Base-by-base conservation (phyloP, 2,888 invertebrate genomes). In the Mesorhabditis belari region DNA sequence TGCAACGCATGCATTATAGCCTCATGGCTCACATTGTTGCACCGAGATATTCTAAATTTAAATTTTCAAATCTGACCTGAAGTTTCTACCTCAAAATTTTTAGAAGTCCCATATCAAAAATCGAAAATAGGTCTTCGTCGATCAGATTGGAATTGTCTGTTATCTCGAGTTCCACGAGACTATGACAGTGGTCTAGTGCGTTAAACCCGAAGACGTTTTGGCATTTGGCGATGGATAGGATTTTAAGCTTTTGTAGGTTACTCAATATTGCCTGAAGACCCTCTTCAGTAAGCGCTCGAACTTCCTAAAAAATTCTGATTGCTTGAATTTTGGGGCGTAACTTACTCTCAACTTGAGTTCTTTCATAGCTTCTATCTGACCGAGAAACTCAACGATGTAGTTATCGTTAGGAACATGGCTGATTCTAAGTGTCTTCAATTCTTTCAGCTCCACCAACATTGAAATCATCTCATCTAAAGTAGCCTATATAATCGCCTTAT, bases 171-270 rank as follows among this genome's bases (percentile, higher is more conserved):
- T 35, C 2, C n/a, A 17, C 44, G n/a, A 35, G 44, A 2, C 44
- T 17, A 35, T 35, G 44, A n/a, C 44, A 35, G 44, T 35, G 44
- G 44, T 35, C 44, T n/a, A 35, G 44, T n/a, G 44, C 44, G 44
- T n/a, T 35, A n/a, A 35, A 35, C 44, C 44, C 44, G 44, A 17
- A 55, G 19, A 66, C 50, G 44, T 68, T 68, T 21, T 63, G 53
- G 61, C 66, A 68, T 28, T 68, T 62, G 60, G 64, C 49, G 49
- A 68, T 21, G 12, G 56, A 35, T 19, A 68, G 62, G 3, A 21
- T 55, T 44, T 64, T 57, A 21, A 64, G 35, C 26, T 56, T 55
- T 3, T 59, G 44, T 54, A 69, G 58, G 27, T 49, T 54, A 5
- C 58, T 25, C 28, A 65, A 57, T 9, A 66, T n/a, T 5, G 55